Conservation (phyloP, 2,113 vertebrate genomes). For the Aspidoscelis tigris region DNA sequence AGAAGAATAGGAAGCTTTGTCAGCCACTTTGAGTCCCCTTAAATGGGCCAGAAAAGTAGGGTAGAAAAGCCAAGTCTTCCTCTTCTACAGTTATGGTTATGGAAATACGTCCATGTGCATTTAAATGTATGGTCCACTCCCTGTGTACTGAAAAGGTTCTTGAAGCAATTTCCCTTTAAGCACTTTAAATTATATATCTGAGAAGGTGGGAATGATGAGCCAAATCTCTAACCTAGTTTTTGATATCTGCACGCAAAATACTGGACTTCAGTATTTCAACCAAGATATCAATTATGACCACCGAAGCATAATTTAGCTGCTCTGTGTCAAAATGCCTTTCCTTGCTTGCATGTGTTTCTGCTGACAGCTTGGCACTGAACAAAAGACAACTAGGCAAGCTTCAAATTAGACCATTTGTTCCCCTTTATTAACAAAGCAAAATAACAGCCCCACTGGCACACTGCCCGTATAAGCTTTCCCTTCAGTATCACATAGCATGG, state of each 20-base stretch:
- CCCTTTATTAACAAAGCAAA: conserved; percentile 38
- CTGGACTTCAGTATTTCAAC: conserved; percentile 5
- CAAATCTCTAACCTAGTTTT: neutral
- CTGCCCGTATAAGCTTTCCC: conserved; percentile 9
- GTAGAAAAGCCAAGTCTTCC: too few species aligned
- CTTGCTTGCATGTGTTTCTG: conserved; percentile 46
- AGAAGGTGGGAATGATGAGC: neutral
- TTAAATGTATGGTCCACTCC: neutral
- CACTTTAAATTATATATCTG: conserved; percentile 1
- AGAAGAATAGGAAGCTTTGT: too few species aligned
- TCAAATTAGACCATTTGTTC: conserved; percentile 45
- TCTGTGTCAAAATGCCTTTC: conserved; percentile 40
- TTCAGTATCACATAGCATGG: conserved; percentile 18
- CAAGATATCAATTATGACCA: conserved; percentile 24
- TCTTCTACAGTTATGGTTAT: neutral
- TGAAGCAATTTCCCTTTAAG: neutral
- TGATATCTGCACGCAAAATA: neutral
- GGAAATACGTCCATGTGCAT: neutral
- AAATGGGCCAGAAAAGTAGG: too few species aligned
- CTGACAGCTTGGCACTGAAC: conserved; percentile 46
- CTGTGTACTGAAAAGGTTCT: too few species aligned
- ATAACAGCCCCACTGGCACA: conserved; percentile 13
- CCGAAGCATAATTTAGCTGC: conserved; percentile 26
- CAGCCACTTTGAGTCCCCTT: too few species aligned
- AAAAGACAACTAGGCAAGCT: conserved; percentile 38